Conservation (phyloP, 2,888 invertebrate genomes). For the Drosophila prolongata region DNA sequence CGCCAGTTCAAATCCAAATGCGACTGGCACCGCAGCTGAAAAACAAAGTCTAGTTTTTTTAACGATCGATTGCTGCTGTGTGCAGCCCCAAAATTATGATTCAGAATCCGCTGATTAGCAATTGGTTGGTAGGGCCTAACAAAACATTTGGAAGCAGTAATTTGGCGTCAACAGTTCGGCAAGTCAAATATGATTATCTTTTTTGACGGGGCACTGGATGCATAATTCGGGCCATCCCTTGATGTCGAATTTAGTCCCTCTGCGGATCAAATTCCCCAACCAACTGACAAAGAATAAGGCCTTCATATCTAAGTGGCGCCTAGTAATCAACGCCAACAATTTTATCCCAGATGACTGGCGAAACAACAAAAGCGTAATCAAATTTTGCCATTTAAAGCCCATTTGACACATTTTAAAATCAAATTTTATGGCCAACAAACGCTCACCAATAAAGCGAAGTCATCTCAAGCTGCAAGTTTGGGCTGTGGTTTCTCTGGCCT, state of each 20-base stretch:
- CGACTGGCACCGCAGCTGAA: slow-evolving; percentile 6
- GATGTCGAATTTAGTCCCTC: too few relatives aligned
- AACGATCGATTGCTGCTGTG: slow-evolving; percentile 42
- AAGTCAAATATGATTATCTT: slow-evolving; percentile 43
- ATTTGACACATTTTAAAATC: slow-evolving; percentile 77
- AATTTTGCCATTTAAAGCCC: slow-evolving; percentile 73
- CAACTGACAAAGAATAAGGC: too few relatives aligned
- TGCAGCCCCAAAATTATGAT: slow-evolving; percentile 15
- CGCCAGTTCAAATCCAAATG: slow-evolving; percentile 19
- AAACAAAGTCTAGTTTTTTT: too few relatives aligned
- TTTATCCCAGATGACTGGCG: too few relatives aligned
- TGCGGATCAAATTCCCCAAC: too few relatives aligned
- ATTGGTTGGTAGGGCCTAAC: slow-evolving; percentile 1
- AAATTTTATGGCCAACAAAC: slow-evolving; percentile 66
- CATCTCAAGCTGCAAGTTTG: slow-evolving; percentile 5
- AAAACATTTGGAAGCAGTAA: slow-evolving; percentile 10
- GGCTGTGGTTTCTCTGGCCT: slow-evolving; percentile 13
- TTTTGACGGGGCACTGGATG: slow-evolving; percentile 17
- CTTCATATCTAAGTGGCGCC: too few relatives aligned
- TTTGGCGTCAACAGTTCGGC: not conserved
- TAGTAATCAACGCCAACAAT: too few relatives aligned
- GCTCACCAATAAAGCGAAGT: slow-evolving; percentile 21
- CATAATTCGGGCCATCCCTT: too few relatives aligned
- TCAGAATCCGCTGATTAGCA: slow-evolving; percentile 16
- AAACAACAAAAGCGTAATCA: slow-evolving; percentile 48